Evolutionary conservation across 2,888 invertebrate genomes (phyloP).

Genomic region (Drosophila koepferae): DNA sequence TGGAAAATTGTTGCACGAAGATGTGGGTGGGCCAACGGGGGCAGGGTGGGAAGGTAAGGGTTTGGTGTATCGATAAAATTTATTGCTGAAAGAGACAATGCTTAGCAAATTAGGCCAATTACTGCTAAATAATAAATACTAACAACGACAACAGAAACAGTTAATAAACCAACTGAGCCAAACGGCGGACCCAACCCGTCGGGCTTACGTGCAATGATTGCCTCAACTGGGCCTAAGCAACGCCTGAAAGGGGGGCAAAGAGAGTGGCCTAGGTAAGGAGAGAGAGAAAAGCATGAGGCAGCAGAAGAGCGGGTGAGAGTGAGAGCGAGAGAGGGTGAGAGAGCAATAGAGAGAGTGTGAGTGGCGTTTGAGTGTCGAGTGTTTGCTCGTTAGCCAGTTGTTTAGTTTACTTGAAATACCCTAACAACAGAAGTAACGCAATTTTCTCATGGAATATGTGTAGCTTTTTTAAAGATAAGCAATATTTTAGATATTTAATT

Average conservation of each 20-base stretch:
- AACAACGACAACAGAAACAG: conserved; percentile 27
- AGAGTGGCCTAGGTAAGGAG: not conserved
- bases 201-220: conserved; percentile 54
- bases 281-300: conserved; percentile 1
- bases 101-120: conserved; percentile 72
- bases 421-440: not conserved
- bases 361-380: conserved; percentile 32
- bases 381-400: conserved; percentile 53
- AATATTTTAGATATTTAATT: no score
- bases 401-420: conserved; percentile 32
- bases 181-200: conserved; percentile 29
- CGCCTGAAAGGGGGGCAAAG: not conserved
- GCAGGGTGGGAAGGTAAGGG: not conserved
- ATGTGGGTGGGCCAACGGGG: not conserved
- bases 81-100: conserved; percentile 51
- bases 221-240: conserved; percentile 28
- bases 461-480: not conserved
- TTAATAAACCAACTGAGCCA: conserved; percentile 41
- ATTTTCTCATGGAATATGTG: not conserved
- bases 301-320: not conserved
- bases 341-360: not conserved
- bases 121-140: conserved; percentile 69
- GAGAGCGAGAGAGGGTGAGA: not conserved
- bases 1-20: conserved; percentile 23
- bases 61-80: conserved; percentile 42